These are phyloP conservation scores for Serripes groenlandicus DNA, from an alignment of 2,888 invertebrate species.

Conservation along the genomic window DNA sequence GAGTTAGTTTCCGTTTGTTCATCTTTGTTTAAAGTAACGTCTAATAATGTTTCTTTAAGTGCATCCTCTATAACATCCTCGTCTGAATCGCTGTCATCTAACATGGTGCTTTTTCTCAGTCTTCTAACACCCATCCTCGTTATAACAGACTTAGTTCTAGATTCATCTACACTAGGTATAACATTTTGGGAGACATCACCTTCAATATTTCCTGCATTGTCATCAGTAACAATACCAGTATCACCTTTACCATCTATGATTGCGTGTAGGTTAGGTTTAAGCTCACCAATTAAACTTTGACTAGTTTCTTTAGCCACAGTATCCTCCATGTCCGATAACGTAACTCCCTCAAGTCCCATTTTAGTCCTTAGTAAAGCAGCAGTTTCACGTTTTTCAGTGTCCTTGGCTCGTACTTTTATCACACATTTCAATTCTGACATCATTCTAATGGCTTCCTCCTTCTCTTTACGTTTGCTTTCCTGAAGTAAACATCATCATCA, in stretches of 20 bases:
- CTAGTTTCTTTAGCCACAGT: background rate
- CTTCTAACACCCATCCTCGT: conserved; percentile 47
- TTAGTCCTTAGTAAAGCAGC: conserved; percentile 65
- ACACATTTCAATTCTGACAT: conserved; percentile 81
- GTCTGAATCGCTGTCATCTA: conserved; percentile 60
- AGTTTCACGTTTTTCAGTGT: conserved; percentile 73
- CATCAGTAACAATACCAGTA: too few species aligned
- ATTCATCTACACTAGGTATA: too few species aligned
- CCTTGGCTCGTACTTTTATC: conserved; percentile 79
- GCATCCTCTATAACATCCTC: background rate
- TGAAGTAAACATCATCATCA: conserved; percentile 43
- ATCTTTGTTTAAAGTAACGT: too few species aligned
- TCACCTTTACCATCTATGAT: too few species aligned
- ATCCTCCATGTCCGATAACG: background rate
- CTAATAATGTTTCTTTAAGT: too few species aligned
- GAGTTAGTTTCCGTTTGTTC: too few species aligned
- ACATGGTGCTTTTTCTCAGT: conserved; percentile 52
- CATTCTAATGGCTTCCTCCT: conserved; percentile 77
- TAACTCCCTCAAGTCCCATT: background rate
- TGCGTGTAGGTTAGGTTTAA: too few species aligned
- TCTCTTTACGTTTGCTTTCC: conserved; percentile 76
- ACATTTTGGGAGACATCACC: too few species aligned
- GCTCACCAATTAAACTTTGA: too few species aligned
- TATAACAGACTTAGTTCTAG: conserved; percentile 25
- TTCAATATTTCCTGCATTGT: too few species aligned